Evolutionary conservation across 2,797 vertebrate genomes (phyloP).

Genomic region (Clarias fuscus): DNA sequence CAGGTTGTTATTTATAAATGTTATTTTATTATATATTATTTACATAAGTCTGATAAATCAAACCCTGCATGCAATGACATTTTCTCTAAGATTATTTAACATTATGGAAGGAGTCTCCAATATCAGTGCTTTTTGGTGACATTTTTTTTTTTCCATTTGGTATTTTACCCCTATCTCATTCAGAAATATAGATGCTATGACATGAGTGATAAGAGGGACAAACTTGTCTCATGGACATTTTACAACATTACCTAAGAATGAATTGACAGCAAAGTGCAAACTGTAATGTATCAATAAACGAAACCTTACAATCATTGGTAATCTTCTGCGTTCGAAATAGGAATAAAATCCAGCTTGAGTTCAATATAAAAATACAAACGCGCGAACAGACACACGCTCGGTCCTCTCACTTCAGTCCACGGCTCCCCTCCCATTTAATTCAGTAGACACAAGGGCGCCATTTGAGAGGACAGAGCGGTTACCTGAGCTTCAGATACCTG

Average conservation of each 20-base stretch:
- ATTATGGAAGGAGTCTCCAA: slow-evolving; percentile 1
- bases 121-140: background rate
- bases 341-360: background rate
- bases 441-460: slow-evolving; percentile 41
- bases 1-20: background rate
- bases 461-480: slow-evolving; percentile 39
- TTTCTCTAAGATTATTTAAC: background rate
- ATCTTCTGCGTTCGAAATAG: background rate
- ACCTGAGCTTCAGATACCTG: slow-evolving; percentile 41
- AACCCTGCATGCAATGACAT: background rate
- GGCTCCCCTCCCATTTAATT: slow-evolving; percentile 26
- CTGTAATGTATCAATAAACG: background rate
- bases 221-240: background rate
- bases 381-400: background rate
- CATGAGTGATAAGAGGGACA: background rate
- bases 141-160: no score
- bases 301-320: background rate
- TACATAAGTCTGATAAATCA: no score
- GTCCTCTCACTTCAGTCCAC: slow-evolving; percentile 30
- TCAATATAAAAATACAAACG: background rate
- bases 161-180: background rate
- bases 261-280: background rate
- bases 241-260: background rate
- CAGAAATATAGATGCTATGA: background rate
- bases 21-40: no score